Conservation (phyloP, 2,113 vertebrate species). For the Malurus melanocephalus region DNA sequence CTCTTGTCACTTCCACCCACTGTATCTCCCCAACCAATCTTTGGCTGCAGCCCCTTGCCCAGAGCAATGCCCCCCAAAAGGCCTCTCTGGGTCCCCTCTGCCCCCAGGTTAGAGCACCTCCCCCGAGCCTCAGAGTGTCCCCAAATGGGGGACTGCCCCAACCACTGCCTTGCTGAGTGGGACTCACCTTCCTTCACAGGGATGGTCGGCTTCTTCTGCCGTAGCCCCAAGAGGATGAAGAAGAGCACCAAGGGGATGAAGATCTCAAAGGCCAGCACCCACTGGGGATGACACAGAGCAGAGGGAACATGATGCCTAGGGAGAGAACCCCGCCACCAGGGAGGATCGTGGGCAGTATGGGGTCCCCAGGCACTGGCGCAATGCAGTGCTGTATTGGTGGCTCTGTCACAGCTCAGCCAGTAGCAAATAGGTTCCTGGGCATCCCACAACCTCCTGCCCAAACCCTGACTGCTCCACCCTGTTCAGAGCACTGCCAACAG, state of each 20-base stretch:
- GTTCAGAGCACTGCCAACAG: background rate
- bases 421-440: background rate
- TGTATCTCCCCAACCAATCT: background rate
- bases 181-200: constrained; percentile 93
- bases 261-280: constrained; percentile 95
- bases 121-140: background rate
- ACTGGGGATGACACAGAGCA: constrained; percentile 70
- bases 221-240: constrained; percentile 91
- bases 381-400: background rate
- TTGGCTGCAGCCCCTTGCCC: background rate
- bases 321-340: background rate
- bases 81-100: background rate
- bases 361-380: too few relatives aligned
- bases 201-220: constrained; percentile 94
- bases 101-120: background rate
- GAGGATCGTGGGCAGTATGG: accelerated
- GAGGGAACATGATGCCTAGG: background rate
- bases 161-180: accelerated
- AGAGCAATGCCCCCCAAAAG: background rate
- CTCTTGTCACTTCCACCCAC: background rate
- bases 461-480: background rate
- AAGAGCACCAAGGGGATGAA: constrained; percentile 95
- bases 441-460: background rate
- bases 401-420: background rate
- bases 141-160: background rate